A percentile compares a stretch with the other conserved stretches of the same genome.
Conservation (phyloP, 2,888 invertebrate species). For the Epinotia ramella region DNA sequence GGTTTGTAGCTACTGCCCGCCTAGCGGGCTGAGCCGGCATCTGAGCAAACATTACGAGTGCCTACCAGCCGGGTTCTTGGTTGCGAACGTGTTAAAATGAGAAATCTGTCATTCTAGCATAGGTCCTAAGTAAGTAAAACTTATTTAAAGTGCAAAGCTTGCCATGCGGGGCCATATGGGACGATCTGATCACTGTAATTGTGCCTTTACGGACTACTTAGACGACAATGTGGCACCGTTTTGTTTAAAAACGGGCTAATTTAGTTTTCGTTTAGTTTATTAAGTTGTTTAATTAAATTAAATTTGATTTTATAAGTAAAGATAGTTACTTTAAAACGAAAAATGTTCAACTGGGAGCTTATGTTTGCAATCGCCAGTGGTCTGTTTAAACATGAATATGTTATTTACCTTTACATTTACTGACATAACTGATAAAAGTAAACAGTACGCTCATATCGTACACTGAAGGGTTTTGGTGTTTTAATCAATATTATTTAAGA, state of each 20-base stretch:
- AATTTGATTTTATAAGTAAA: neutral
- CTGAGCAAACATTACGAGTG: too few relatives aligned
- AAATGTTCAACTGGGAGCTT: neutral
- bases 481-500: neutral
- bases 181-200: neutral
- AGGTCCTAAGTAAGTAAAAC: neutral
- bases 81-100: too few relatives aligned
- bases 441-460: too few relatives aligned
- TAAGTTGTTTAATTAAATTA: neutral
- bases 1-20: too few relatives aligned
- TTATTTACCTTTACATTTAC: neutral
- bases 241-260: neutral
- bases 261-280: neutral
- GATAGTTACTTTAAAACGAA: neutral
- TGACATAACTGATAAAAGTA: neutral
- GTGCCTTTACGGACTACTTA: neutral
- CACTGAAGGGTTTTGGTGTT: neutral
- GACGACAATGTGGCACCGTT: neutral
- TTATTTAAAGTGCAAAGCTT: too few relatives aligned
- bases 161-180: neutral
- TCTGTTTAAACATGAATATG: neutral
- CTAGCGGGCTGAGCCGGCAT: too few relatives aligned
- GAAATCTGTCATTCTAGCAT: neutral
- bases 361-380: neutral
- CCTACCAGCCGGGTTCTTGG: too few relatives aligned